Evolutionary conservation across 2,113 vertebrate species (phyloP).

Genomic region (Desmodus rotundus): DNA sequence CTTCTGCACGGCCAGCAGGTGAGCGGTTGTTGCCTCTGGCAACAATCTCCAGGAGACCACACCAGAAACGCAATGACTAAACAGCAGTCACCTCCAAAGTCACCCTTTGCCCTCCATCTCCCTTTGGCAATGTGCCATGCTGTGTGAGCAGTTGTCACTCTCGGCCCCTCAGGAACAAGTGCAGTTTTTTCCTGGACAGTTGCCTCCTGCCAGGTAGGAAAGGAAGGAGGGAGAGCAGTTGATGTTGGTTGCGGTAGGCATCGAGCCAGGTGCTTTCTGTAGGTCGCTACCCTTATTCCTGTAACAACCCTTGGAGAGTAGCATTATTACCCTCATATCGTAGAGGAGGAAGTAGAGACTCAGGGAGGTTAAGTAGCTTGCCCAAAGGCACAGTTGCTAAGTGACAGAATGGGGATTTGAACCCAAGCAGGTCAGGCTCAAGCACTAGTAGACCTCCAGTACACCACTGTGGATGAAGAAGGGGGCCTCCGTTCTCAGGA

Average conservation of each 20-base stretch:
- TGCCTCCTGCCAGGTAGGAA: background rate
- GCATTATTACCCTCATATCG: background rate
- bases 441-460: background rate
- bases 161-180: background rate
- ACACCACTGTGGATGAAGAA: background rate
- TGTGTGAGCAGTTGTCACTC: background rate
- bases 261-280: background rate
- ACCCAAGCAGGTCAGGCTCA: background rate
- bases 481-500: background rate
- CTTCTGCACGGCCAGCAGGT: background rate
- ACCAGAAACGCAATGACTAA: background rate
- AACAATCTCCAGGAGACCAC: background rate
- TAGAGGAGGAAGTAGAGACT: background rate
- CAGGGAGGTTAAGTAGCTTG: background rate
- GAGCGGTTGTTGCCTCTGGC: background rate
- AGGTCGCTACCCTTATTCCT: background rate
- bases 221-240: background rate
- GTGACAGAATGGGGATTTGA: background rate
- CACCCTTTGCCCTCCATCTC: background rate
- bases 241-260: background rate
- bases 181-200: background rate
- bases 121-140: background rate
- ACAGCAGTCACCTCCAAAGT: background rate
- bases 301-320: background rate
- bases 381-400: background rate